Evolutionary conservation across 2,888 invertebrate genomes (phyloP).

Genomic region (Arctia plantaginis): DNA sequence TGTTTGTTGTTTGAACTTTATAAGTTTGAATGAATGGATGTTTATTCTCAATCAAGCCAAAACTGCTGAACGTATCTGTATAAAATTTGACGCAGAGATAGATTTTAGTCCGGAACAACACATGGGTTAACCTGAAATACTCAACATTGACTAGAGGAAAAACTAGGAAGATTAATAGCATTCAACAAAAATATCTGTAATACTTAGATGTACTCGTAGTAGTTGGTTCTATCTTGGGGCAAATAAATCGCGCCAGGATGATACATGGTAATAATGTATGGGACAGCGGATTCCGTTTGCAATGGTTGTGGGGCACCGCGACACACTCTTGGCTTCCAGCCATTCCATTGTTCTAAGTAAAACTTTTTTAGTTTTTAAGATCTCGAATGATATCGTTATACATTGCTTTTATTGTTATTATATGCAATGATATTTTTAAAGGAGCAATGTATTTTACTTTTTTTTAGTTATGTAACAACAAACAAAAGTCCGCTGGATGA

Average conservation of each 20-base stretch:
- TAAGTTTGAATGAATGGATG: too few species aligned
- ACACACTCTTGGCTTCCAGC: constrained; percentile 51
- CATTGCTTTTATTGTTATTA: constrained; percentile 4
- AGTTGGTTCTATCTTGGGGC: constrained; percentile 37
- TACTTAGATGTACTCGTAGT: constrained; percentile 16
- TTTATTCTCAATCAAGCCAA: too few species aligned
- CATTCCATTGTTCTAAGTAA: constrained; percentile 46
- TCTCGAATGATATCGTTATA: background rate
- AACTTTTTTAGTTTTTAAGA: constrained; percentile 36
- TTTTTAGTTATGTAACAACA: background rate
- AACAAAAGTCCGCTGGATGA: too few species aligned
- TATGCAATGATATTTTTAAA: background rate
- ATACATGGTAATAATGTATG: constrained; percentile 53
- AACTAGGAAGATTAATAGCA: background rate
- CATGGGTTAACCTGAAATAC: too few species aligned
- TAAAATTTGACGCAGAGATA: too few species aligned
- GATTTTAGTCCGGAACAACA: too few species aligned
- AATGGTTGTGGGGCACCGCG: constrained; percentile 41
- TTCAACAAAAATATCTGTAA: background rate
- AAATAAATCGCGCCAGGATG: constrained; percentile 46
- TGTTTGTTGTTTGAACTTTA: too few species aligned
- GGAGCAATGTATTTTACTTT: background rate
- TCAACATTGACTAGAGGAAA: background rate
- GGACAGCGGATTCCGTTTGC: constrained; percentile 40
- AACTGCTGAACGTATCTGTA: too few species aligned